Evolutionary conservation across 2,888 invertebrate species (phyloP), one percentile per base, ranked within the genome.

Genomic region (Strigamia maritima): DNA sequence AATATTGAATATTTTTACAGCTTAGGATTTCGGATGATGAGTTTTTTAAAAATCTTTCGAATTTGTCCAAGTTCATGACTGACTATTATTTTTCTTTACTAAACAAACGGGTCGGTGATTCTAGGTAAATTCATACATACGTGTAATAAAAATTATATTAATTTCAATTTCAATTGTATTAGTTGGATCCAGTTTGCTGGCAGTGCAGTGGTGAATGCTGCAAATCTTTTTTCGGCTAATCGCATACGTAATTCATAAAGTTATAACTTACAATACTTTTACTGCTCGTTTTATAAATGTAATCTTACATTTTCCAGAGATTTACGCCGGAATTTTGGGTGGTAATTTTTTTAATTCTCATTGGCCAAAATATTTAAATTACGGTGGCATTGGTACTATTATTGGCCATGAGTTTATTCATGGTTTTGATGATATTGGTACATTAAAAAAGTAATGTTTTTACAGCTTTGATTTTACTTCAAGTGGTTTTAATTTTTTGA

Each of bases 361-460:
- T n/a, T 60, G 60, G 60, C 60, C 60, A 2, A 60, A 60, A 19
- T 65, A 65, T 65, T 65, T 65, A 65, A 65, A 65, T 12, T 65
- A 65, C 26, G 65, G 65, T 6, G 26, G 24, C 6, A 65, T 26
- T 26, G 65, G 65, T 8, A 16, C 10, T 26, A 65, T 24, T 26
- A 26, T 65, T 4, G 65, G 65, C 3, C 24, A 65, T 24, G 26
- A 65, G 24, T 65, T 65, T 65, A 14, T 16, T 65, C 26, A 24
- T 26, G 26, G 26, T 24, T 65, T 65, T 65, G 26, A 26, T 65
- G 24, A 65, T 10, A 10, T 14, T 2, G 65, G 65, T 65, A 31
- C 31, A 6, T 31, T 31, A 6, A 31, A n/a, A 31, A 6, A 31
- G 31, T 31, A 31, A 4, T 6, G n/a, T n/a, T 6, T n/a, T 6